Percentiles rank a stretch among this genome's conserved stretches.
These are phyloP conservation scores for Elanus axillaris DNA, from an alignment of 2,113 vertebrate genomes.

Conservation along the genomic window DNA sequence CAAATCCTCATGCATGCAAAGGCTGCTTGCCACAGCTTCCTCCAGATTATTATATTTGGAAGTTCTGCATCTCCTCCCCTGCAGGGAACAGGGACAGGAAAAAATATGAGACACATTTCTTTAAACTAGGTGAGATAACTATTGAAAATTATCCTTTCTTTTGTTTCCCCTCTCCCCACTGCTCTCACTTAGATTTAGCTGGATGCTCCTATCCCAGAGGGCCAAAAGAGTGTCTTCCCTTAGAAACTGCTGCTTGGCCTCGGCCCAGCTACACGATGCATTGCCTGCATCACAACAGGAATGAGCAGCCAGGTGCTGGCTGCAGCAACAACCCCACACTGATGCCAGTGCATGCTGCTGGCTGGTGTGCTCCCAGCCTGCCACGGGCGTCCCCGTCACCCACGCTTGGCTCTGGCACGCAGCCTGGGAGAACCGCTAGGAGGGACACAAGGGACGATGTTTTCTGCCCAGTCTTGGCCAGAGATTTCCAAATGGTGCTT, in stretches of 20 bases:
- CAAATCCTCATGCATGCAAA: neutral
- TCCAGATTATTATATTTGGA: neutral
- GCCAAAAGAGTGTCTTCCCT: neutral
- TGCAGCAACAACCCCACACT: accelerated
- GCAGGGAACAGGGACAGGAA: neutral
- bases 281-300: accelerated
- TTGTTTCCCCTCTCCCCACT: neutral
- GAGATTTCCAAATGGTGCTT: neutral
- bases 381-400: neutral
- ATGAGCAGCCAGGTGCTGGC: neutral
- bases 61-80: neutral
- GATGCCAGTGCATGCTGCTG: neutral
- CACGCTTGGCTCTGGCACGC: neutral
- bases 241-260: neutral
- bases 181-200: neutral
- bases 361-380: neutral
- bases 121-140: neutral
- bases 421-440: accelerated
- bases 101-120: neutral
- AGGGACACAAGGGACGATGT: neutral
- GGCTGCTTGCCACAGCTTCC: neutral
- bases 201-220: neutral
- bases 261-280: neutral
- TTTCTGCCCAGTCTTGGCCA: neutral
- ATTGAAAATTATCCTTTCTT: neutral